phyloP scores from a whole-genome alignment of 2,113 vertebrate species.

The Brachionichthys hirsutus region DNA sequence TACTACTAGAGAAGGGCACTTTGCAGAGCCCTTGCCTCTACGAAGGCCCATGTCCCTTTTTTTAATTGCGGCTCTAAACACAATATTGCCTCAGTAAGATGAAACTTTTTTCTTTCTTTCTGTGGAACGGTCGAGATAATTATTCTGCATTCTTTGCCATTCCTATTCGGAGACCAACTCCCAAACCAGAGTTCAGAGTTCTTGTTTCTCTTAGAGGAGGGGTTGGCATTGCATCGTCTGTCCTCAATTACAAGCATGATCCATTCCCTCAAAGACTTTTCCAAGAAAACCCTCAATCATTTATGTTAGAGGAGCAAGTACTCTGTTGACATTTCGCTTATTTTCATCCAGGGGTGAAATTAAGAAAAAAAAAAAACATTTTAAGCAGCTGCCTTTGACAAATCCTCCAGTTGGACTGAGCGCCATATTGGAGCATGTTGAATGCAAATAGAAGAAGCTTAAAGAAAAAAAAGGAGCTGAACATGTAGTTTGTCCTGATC shows the following conservation, averaged over 20 bases:
- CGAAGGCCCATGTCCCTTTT: no score
- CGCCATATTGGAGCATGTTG: not conserved
- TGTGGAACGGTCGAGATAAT: conserved; percentile 39
- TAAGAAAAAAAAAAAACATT: conserved; percentile 20
- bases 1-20: no score
- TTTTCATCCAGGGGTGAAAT: conserved; percentile 54
- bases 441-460: conserved; percentile 1
- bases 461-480: conserved; percentile 26
- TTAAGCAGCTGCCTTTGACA: conserved; percentile 4
- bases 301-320: conserved; percentile 28
- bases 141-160: conserved; percentile 38
- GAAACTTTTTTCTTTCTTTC: conserved; percentile 13
- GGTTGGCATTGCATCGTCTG: conserved; percentile 43
- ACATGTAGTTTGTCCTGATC: not conserved
- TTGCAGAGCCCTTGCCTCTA: no score
- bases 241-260: conserved; percentile 58
- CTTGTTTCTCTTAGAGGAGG: conserved; percentile 30
- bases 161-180: conserved; percentile 42
- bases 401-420: conserved; percentile 19
- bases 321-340: conserved; percentile 21
- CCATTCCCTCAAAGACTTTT: conserved; percentile 50
- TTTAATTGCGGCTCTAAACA: not conserved
- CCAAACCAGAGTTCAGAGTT: conserved; percentile 49
- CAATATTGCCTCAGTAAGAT: not conserved
- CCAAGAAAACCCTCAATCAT: conserved; percentile 48